A percentile compares a stretch with the other conserved stretches of the same genome.
Conservation (phyloP, 1,140 invertebrate genomes). For the Brachionus plicatilis region DNA sequence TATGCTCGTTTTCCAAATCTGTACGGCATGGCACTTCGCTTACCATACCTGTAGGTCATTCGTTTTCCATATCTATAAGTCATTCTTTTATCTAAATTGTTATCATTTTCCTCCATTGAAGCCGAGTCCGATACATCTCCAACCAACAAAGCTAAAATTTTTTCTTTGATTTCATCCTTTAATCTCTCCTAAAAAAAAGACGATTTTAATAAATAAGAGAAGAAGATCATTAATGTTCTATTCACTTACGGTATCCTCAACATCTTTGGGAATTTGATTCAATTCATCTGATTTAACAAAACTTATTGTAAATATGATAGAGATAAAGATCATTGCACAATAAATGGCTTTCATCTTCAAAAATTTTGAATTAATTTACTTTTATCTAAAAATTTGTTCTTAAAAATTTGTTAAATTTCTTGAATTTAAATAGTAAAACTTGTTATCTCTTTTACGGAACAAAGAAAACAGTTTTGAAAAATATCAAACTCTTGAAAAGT, state of each 20-base stretch:
- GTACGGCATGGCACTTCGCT: conserved; percentile 32
- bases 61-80: conserved; percentile 37
- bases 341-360: conserved; percentile 20
- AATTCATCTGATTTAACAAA: conserved; percentile 1
- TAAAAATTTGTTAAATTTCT: neutral
- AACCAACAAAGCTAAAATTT: neutral
- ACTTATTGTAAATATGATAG: neutral
- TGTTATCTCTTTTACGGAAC: neutral
- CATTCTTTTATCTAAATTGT: conserved; percentile 37
- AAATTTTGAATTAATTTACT: neutral
- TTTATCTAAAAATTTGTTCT: neutral
- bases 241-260: neutral
- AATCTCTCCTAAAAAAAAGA: neutral
- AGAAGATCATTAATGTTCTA: too few species aligned
- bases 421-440: neutral
- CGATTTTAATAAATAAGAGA: neutral
- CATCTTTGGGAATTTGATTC: neutral
- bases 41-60: conserved; percentile 39
- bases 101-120: conserved; percentile 7
- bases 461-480: neutral
- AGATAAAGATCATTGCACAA: neutral
- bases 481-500: neutral
- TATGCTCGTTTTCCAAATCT: conserved; percentile 30
- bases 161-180: conserved; percentile 8
- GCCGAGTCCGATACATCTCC: neutral